Percentiles rank a stretch among this genome's conserved stretches.
These are phyloP conservation scores for Liparis tanakae DNA, from an alignment of 2,797 vertebrate species.

Conservation along the genomic window DNA sequence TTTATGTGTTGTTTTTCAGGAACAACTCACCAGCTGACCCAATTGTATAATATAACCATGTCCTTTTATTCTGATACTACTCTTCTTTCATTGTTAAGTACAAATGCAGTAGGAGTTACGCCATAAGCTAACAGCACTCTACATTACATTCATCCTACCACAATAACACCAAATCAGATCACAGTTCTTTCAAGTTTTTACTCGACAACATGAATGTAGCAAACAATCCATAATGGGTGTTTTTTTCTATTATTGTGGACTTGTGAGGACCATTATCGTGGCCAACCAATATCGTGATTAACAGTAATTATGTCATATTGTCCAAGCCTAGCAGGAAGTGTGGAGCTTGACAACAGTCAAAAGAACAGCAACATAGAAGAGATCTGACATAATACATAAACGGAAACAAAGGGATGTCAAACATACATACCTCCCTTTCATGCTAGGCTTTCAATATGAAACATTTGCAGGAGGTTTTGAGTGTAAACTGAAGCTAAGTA, in stretches of 20 bases:
- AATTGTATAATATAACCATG: not conserved
- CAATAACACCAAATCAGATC: not conserved
- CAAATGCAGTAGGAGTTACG: not conserved
- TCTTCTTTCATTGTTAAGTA: too few relatives aligned
- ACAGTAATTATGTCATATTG: too few relatives aligned
- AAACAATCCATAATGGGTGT: not conserved
- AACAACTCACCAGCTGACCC: not conserved
- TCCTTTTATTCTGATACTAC: slow-evolving; percentile 2
- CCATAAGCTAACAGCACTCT: not conserved
- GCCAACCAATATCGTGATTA: too few relatives aligned
- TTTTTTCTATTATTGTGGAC: too few relatives aligned
- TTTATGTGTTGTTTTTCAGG: not conserved
- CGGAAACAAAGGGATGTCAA: not conserved
- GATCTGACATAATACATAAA: not conserved
- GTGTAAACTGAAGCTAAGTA: not conserved
- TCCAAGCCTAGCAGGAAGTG: too few relatives aligned
- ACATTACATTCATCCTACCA: not conserved
- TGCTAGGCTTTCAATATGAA: not conserved
- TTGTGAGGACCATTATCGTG: too few relatives aligned
- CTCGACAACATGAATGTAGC: not conserved
- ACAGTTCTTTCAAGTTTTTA: not conserved
- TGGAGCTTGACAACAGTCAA: not conserved
- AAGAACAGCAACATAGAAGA: not conserved
- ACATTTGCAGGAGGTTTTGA: not conserved
- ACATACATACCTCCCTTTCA: not conserved